Base-by-base conservation (phyloP, 2,888 invertebrate genomes). In the Drosophila cognata region DNA sequence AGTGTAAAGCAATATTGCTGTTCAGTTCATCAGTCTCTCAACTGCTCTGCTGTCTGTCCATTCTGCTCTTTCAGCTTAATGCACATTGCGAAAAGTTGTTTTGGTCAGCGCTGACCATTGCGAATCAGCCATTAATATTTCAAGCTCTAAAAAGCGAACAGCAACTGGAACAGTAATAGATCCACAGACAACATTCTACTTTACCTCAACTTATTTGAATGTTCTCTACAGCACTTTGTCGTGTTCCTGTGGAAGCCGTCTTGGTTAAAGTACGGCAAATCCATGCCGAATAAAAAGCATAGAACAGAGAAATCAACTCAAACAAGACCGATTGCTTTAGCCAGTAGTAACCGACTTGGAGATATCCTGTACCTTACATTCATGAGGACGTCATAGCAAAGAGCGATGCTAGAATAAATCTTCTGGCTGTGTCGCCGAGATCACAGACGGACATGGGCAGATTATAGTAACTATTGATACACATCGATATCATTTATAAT, bases 71-170 rank as follows among this genome's bases (percentile, higher is more conserved):
- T 73, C 77, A 66, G 70, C 68, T 78, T 74, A 86, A 81, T 83
- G 83, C 73, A 77, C 85, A 88, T 82, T 71, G 41, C 63, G 50
- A 76, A 77, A 82, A 79, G 60, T 82, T 75, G 18, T 41, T 35
- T 57, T 63, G n/a, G 29, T 25, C 53, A 59, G 35, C 33, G 41
- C 48, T 75, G 63, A 64, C 68, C 72, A 21, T 67, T 51, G 50
- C 36, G 50, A 48, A 72, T 63, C 63, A 51, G 59, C 61, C 79
- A 81, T 81, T 83, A 77, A 83, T 80, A 76, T 82, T 86, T 84
- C 51, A 86, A 82, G 77, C 60, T 77, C 70, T 72, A 50, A 21
- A 35, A 61, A 50, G 55, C 53, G 16, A 63, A 63, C n/a, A 33
- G 46, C 43, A 33, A 41, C 53, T 48, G 50, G 10, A 61, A 52